Evolutionary conservation across 2,113 vertebrate genomes (phyloP).

Genomic region (Athene cunicularia): DNA sequence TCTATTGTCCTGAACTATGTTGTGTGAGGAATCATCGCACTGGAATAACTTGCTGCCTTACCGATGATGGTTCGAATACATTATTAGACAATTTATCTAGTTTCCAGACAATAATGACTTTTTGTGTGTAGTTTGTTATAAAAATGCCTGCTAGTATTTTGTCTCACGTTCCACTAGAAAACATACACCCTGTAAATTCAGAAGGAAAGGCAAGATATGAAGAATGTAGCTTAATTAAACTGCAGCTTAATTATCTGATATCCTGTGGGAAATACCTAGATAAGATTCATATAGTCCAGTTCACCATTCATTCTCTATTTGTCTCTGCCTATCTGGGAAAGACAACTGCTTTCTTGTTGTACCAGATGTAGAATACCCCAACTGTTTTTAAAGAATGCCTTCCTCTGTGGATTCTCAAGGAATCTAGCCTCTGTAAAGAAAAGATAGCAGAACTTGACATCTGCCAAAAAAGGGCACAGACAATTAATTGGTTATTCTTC

Average conservation of each 20-base stretch:
- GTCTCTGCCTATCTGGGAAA: not conserved
- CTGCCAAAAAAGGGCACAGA: not conserved
- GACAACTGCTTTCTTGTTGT: not conserved
- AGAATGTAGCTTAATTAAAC: conserved; percentile 4
- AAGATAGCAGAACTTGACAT: not conserved
- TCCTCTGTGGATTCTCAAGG: not conserved
- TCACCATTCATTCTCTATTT: not conserved
- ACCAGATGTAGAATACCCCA: not conserved
- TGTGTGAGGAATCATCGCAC: not conserved
- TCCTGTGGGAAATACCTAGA: not conserved
- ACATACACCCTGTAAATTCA: not conserved
- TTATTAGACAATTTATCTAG: not conserved
- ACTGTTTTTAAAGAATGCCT: not conserved
- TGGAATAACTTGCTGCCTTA: not conserved
- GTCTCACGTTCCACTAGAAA: not conserved
- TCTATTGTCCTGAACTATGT: not conserved
- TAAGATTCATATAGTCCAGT: not conserved
- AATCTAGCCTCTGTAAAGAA: not conserved
- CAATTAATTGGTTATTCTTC: conserved; percentile 35
- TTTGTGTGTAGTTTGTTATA: not conserved
- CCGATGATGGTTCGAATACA: not conserved
- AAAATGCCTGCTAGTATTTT: not conserved
- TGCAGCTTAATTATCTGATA: not conserved
- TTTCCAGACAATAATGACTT: not conserved
- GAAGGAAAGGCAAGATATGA: not conserved